phyloP scores from a whole-genome alignment of 2,888 invertebrate genomes.

The Cynaeus angustus region DNA sequence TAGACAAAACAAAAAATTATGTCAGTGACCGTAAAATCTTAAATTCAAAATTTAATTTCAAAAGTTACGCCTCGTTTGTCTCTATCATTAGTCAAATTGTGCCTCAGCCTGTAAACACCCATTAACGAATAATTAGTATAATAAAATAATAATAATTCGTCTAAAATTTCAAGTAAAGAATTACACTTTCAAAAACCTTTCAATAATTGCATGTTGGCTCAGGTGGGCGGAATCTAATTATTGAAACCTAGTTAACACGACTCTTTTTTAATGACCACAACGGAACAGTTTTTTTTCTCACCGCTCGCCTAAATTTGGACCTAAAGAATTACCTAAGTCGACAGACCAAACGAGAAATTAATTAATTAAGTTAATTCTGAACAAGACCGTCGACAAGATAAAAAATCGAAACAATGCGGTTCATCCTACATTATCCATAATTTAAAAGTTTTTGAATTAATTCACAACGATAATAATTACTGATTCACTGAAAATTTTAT shows the following conservation, averaged over 20 bases:
- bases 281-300: neutral
- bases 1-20: no score
- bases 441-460: slow-evolving; percentile 15
- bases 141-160: slow-evolving; percentile 2
- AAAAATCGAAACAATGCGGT: slow-evolving; percentile 14
- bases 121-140: slow-evolving; percentile 8
- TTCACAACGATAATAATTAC: slow-evolving; percentile 17
- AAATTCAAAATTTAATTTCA: no score
- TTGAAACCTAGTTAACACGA: slow-evolving; percentile 25
- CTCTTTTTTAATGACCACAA: slow-evolving; percentile 12
- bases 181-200: neutral
- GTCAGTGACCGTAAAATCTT: no score
- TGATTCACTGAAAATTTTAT: slow-evolving; percentile 33
- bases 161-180: neutral
- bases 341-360: slow-evolving; percentile 13
- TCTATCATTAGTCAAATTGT: neutral
- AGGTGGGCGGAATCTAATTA: slow-evolving; percentile 31
- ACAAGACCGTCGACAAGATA: slow-evolving; percentile 15
- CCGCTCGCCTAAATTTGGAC: neutral
- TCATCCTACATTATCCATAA: slow-evolving; percentile 8
- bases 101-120: slow-evolving; percentile 6
- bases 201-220: slow-evolving; percentile 15
- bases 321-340: neutral
- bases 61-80: no score
- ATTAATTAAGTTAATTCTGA: slow-evolving; percentile 27